phyloP scores from a whole-genome alignment of 2,113 vertebrate species.

The Tragelaphus imberbis region DNA sequence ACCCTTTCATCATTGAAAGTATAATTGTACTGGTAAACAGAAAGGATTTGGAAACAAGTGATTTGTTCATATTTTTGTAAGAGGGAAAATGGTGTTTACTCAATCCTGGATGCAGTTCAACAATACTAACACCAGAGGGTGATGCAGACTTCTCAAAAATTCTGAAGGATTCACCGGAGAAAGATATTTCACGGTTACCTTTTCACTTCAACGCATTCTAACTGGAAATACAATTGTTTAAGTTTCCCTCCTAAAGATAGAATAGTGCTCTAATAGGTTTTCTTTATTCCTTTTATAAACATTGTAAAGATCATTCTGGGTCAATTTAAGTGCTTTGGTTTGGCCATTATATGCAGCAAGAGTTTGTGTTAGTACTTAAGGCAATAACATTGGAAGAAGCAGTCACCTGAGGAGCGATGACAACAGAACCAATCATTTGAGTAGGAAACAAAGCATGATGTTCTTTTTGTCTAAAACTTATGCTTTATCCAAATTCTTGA shows the following conservation, averaged over 20 bases:
- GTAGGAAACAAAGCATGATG: neutral
- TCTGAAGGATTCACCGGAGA: neutral
- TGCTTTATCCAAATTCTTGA: neutral
- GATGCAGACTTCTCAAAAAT: constrained; percentile 1
- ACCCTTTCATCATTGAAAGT: neutral
- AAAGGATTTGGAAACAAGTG: neutral
- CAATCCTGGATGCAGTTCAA: neutral
- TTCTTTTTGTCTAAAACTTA: constrained; percentile 2
- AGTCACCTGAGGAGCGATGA: neutral
- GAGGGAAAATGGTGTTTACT: neutral
- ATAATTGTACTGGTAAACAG: neutral
- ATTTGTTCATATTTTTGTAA: neutral
- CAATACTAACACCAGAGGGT: constrained; percentile 14
- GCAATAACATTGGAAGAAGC: neutral
- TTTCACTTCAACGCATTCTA: neutral
- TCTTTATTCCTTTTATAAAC: neutral
- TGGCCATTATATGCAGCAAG: neutral
- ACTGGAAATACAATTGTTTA: neutral
- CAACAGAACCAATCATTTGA: neutral
- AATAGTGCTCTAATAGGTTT: neutral
- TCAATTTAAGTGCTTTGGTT: neutral
- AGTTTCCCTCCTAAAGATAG: neutral
- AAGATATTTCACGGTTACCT: neutral
- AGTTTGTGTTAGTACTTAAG: neutral
- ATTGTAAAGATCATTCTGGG: neutral